Conservation (phyloP, 23 tunicate species). For the Diplosoma virens region DNA sequence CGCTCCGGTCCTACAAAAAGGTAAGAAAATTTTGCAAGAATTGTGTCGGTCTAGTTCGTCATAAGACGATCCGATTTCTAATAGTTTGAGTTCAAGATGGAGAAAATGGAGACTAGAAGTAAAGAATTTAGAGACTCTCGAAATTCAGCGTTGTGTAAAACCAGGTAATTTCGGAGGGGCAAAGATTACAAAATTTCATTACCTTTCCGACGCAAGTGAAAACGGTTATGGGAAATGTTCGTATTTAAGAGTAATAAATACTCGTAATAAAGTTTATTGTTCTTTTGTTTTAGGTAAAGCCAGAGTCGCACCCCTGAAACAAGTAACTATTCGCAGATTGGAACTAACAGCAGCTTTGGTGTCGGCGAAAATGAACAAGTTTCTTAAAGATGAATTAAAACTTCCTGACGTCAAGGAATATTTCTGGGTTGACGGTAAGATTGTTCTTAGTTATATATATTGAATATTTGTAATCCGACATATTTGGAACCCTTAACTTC, state of each 20-base stretch:
- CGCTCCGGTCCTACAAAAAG: conserved; percentile 12
- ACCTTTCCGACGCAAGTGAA: conserved; percentile 25
- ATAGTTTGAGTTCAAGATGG: background rate
- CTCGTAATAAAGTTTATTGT: background rate
- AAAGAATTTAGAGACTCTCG: background rate
- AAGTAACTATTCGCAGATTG: conserved; percentile 14
- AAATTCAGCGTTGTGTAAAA: conserved; percentile 17
- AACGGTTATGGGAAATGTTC: conserved; percentile 28
- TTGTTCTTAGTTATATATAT: conserved; percentile 18
- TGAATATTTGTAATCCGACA: too few species aligned
- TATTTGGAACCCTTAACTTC: too few species aligned
- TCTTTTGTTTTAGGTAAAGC: conserved; percentile 29
- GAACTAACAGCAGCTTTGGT: conserved; percentile 16
- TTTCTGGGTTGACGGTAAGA: conserved; percentile 16
- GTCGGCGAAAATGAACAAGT: background rate
- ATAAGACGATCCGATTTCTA: conserved; percentile 12
- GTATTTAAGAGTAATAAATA: conserved; percentile 7
- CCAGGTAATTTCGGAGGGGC: conserved; percentile 18
- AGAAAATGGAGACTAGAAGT: conserved; percentile 8
- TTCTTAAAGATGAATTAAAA: background rate
- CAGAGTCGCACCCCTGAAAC: conserved; percentile 28
- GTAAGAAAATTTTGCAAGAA: conserved; percentile 4
- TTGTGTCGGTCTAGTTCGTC: background rate
- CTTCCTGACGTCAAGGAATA: background rate
- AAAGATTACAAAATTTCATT: background rate